Evolutionary conservation across 2,888 invertebrate species (phyloP), one percentile per base, ranked within the genome.

Genomic region (Elysia crispata): DNA sequence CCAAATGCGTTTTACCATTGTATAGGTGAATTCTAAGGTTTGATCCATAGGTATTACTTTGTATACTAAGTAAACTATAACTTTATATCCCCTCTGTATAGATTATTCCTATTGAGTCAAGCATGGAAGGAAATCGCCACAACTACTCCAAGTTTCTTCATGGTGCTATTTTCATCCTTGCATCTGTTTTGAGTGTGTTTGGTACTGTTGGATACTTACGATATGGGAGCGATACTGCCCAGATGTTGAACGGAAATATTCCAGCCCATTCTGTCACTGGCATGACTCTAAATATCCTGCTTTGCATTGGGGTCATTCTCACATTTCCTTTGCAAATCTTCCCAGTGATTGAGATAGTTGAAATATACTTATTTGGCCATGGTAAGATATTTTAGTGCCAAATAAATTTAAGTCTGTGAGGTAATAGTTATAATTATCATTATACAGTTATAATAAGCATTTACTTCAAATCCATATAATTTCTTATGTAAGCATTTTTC

Each of bases 41-140:
- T n/a, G n/a, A n/a, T n/a, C n/a, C n/a, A n/a, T n/a, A n/a, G n/a
- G n/a, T n/a, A n/a, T n/a, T n/a, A n/a, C n/a, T n/a, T n/a, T n/a
- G n/a, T n/a, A n/a, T n/a, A n/a, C n/a, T n/a, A n/a, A n/a, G n/a
- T 41, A 11, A 41, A 41, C 11, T 41, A 11, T 41, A 41, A 11
- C 41, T 41, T 41, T 6, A 41, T 41, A 6, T 41, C 41, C 11
- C 3, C 41, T 41, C 11, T 41, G 11, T 81, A 0, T 82, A 91
- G 91, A 87, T 91, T n/a, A 86, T 91, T 62, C 91, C 91, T n/a
- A 91, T 91, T 23, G 90, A 91, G 78, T 88, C 89, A 0, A 91
- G 91, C 81, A 91, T 91, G 91, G 90, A 88, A 25, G 91, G 89
- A n/a, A 91, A 90, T 81, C 85, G 89, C 11, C 88, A 90, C 82